These are phyloP conservation scores for Polylopha cassiicola DNA, from an alignment of 2,888 invertebrate genomes.

Conservation along the genomic window DNA sequence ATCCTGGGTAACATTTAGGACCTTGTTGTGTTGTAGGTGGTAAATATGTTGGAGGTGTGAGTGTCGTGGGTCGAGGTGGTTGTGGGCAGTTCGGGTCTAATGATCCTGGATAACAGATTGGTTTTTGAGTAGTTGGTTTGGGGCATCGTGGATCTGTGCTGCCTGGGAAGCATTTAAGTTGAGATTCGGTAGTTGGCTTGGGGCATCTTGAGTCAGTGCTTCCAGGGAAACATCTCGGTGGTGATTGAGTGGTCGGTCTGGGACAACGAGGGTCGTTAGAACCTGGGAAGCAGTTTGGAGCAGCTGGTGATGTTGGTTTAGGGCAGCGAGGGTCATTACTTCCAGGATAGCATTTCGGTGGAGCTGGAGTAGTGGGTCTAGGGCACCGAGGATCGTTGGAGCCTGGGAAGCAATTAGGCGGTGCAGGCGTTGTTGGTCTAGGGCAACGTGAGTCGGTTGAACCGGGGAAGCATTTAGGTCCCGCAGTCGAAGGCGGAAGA, in stretches of 20 bases:
- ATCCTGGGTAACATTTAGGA: conserved; percentile 41
- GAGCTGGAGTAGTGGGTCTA: conserved; percentile 35
- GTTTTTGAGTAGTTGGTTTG: conserved; percentile 25
- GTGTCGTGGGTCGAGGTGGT: conserved; percentile 33
- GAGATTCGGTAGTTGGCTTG: conserved; percentile 29
- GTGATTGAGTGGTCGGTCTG: conserved; percentile 33
- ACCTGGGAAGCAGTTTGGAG: conserved; percentile 34
- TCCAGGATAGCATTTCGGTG: conserved; percentile 30
- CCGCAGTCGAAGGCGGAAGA: no score
- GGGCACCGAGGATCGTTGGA: conserved; percentile 41
- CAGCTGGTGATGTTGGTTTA: conserved; percentile 29
- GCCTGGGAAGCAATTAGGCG: conserved; percentile 43
- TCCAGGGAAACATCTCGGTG: conserved; percentile 47
- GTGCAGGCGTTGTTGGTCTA: conserved; percentile 35
- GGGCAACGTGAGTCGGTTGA: conserved; percentile 38
- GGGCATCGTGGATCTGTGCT: conserved; percentile 26
- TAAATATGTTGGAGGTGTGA: conserved; percentile 33
- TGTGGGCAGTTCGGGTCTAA: conserved; percentile 43
- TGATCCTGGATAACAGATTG: conserved; percentile 32
- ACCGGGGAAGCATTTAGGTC: conserved; percentile 37
- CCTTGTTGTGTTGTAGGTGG: conserved; percentile 27
- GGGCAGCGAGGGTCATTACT: conserved; percentile 44
- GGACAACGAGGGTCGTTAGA: conserved; percentile 37
- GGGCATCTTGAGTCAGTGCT: conserved; percentile 41
- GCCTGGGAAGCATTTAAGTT: conserved; percentile 24